phyloP scores from a whole-genome alignment of 2,888 invertebrate genomes.

The Catocala sponsa region DNA sequence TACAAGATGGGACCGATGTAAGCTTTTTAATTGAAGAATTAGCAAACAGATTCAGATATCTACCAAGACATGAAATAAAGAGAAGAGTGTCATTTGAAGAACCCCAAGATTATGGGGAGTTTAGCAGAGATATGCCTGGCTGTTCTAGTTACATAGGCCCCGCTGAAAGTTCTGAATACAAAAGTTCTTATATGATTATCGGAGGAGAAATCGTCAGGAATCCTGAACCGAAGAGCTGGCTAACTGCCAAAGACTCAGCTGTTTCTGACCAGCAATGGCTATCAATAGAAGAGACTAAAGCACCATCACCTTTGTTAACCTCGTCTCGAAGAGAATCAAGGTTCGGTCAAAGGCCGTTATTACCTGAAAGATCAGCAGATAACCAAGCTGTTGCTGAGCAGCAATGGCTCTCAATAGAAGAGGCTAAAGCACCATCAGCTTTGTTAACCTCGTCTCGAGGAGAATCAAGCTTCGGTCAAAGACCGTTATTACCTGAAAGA shows the following conservation, averaged over 20 bases:
- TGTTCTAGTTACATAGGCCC: constrained; percentile 53
- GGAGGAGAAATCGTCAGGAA: constrained; percentile 32
- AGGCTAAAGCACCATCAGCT: constrained; percentile 17
- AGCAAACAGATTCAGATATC: constrained; percentile 62
- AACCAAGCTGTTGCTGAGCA: constrained; percentile 11
- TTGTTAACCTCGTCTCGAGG: constrained; percentile 14
- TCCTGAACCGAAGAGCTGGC: constrained; percentile 8
- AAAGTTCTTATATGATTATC: constrained; percentile 35
- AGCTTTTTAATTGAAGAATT: constrained; percentile 65
- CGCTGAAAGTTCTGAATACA: constrained; percentile 21
- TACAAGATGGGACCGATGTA: constrained; percentile 52
- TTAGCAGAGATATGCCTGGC: constrained; percentile 51
- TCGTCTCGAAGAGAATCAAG: constrained; percentile 6
- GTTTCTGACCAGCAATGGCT: constrained; percentile 26
- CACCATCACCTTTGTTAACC: constrained; percentile 19
- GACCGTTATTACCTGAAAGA: no score
- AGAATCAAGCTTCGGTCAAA: neutral
- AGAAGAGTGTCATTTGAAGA: constrained; percentile 54
- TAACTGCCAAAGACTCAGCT: neutral
- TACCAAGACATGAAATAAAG: constrained; percentile 36
- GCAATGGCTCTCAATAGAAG: constrained; percentile 32
- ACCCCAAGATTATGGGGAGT: constrained; percentile 53
- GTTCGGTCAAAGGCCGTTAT: neutral
- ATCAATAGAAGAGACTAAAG: constrained; percentile 25
- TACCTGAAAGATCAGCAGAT: no score